A percentile compares a stretch with the other conserved stretches of the same genome.
Evolutionary conservation across 2,888 invertebrate genomes (phyloP).

Genomic region (Scrobipalpa costella): DNA sequence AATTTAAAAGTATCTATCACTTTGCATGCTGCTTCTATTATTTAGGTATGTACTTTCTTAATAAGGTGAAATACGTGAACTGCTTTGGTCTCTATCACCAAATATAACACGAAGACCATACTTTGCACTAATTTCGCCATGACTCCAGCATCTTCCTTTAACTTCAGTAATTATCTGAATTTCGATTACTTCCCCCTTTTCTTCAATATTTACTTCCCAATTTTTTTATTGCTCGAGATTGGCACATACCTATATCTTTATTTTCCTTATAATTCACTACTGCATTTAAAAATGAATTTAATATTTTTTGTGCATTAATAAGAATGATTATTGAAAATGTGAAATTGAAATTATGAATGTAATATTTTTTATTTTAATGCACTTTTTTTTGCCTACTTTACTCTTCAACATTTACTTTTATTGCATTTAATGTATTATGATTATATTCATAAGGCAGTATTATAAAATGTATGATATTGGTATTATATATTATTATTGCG

Average conservation of each 20-base stretch:
- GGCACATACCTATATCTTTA: conserved; percentile 50
- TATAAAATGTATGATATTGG: conserved; percentile 63
- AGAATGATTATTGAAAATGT: conserved; percentile 55
- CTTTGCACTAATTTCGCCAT: conserved; percentile 57
- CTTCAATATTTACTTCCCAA: conserved; percentile 55
- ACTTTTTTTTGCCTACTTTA: conserved; percentile 70
- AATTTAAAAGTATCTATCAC: conserved; percentile 68
- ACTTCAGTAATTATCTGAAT: conserved; percentile 65
- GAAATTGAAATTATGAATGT: conserved; percentile 52
- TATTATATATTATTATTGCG: conserved; percentile 44
- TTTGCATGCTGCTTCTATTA: conserved; percentile 78
- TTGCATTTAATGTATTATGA: conserved; percentile 59
- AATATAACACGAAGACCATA: conserved; percentile 35
- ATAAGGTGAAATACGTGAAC: conserved; percentile 56
- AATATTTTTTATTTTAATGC: conserved; percentile 57
- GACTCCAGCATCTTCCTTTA: conserved; percentile 61
- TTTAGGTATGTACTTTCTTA: conserved; percentile 61
- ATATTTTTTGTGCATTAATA: conserved; percentile 60
- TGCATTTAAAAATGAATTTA: conserved; percentile 55
- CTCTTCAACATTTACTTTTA: conserved; percentile 61
- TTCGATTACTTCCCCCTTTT: conserved; percentile 61
- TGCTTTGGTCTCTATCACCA: conserved; percentile 29
- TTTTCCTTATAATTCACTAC: conserved; percentile 55
- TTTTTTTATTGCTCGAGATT: conserved; percentile 56
- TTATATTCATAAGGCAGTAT: conserved; percentile 61